Base-by-base conservation (phyloP, 1,140 invertebrate species). In the Scaptomyza graminum region DNA sequence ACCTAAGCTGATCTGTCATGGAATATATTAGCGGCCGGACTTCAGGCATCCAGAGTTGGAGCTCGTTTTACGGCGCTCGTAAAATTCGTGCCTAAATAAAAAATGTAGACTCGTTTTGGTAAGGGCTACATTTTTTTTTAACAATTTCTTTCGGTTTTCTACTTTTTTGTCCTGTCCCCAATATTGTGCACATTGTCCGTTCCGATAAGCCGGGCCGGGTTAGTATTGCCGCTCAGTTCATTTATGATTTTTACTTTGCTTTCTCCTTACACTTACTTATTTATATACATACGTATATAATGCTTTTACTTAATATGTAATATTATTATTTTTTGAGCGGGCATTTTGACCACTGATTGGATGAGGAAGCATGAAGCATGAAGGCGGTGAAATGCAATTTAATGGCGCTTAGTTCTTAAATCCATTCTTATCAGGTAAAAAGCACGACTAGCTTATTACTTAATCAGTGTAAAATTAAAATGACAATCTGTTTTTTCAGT, bases 371-470 rank as follows among this genome's bases (percentile, higher is more conserved):
- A 18, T 11, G 16, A 34, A 15, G n/a, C 16, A 18, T 11, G 55
- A 37, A 31, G 12, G 15, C 7, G 15, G 52, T 34, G 7, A 83
- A 88, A 88, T 88, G 83, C 76, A 88, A 88, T 88, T 88, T 88
- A 69, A 88, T 88, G 83, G 83, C 79, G 83, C 79, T 88, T 88
- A 88, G 88, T 88, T 88, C 68, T 87, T 72, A 83, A 88, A 89
- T 83, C 83, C 83, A 65, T 76, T 76, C 83, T 82, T 83, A 81
- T 84, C 81, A 72, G 57, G 43, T 65, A 34, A 64, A 41, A 54
- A 61, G 47, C 80, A 66, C 50, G 61, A 63, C 31, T 18, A 74
- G 81, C 81, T 85, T 85, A 85, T 85, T 81, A 85, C 82, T 68
- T 71, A 79, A 87, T 72, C 60, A 65, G 60, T 72, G 69, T 70